Percentiles rank a stretch among this genome's conserved stretches.
These are phyloP conservation scores for Orgyia antiqua DNA, from an alignment of 2,888 invertebrate genomes.

Conservation along the genomic window DNA sequence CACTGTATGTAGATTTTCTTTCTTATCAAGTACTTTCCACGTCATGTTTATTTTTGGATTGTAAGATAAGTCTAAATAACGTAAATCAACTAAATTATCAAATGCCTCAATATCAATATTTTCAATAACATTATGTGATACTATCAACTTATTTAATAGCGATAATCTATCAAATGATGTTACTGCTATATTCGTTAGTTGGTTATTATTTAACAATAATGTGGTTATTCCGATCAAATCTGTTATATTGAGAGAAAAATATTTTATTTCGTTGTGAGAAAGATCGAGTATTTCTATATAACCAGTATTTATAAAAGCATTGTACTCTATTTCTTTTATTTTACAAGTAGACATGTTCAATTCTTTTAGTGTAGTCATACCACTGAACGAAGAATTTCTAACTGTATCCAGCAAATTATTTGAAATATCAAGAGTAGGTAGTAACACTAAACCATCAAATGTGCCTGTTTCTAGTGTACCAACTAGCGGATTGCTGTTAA, in stretches of 20 bases:
- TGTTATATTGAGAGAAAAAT: conserved; percentile 43
- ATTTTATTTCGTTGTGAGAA: conserved; percentile 42
- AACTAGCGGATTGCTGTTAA: conserved; percentile 45
- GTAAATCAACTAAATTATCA: conserved; percentile 28
- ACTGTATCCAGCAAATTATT: conserved; percentile 34
- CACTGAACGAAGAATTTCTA: conserved; percentile 45
- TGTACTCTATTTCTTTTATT: conserved; percentile 40
- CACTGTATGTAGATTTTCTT: conserved; percentile 29
- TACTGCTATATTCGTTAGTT: conserved; percentile 30
- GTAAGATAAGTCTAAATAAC: conserved; percentile 44
- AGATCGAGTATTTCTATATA: conserved; percentile 44
- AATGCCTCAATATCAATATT: conserved; percentile 31
- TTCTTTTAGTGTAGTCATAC: conserved; percentile 40
- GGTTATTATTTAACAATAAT: conserved; percentile 45
- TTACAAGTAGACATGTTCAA: conserved; percentile 48
- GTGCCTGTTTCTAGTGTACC: conserved; percentile 37
- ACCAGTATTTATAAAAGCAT: conserved; percentile 40
- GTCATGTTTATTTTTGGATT: conserved; percentile 37
- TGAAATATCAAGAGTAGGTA: conserved; percentile 51
- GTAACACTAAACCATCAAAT: conserved; percentile 42
- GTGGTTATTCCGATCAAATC: conserved; percentile 32
- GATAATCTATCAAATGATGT: conserved; percentile 28
- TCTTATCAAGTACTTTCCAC: conserved; percentile 20
- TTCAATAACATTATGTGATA: conserved; percentile 39
- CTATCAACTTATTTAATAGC: conserved; percentile 27